Conservation (phyloP, 2,888 invertebrate genomes). For the Allygus modestus region DNA sequence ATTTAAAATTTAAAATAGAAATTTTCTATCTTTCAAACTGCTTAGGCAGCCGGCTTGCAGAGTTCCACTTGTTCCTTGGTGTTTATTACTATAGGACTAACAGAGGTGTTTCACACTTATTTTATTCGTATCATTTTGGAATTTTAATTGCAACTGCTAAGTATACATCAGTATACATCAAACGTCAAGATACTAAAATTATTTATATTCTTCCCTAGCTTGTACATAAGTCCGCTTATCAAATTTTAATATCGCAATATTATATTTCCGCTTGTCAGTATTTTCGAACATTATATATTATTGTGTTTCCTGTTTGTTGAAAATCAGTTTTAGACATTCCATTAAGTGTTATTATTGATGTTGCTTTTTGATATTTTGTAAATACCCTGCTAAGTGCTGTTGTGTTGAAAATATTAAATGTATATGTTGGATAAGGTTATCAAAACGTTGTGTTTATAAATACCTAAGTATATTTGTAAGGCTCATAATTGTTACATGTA, state of each 20-base stretch:
- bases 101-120: too few relatives aligned
- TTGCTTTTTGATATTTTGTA: slow-evolving; percentile 45
- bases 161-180: too few relatives aligned
- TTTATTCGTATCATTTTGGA: too few relatives aligned
- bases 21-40: too few relatives aligned
- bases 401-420: not conserved
- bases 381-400: not conserved
- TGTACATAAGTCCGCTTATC: not conserved
- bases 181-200: too few relatives aligned
- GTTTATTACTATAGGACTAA: not conserved
- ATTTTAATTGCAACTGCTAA: too few relatives aligned
- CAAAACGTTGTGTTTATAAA: not conserved
- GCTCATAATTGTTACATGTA: slow-evolving; percentile 7
- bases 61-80: not conserved
- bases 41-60: not conserved
- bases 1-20: not conserved
- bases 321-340: slow-evolving; percentile 3
- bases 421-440: not conserved
- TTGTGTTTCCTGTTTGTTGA: slow-evolving; percentile 1
- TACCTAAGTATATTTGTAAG: not conserved
- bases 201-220: not conserved
- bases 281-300: not conserved
- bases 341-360: slow-evolving; percentile 16
- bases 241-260: not conserved
- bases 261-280: not conserved